A percentile compares a stretch with the other conserved stretches of the same genome.
Evolutionary conservation across 2,888 invertebrate species (phyloP).

Genomic region (Phyllotreta striolata): DNA sequence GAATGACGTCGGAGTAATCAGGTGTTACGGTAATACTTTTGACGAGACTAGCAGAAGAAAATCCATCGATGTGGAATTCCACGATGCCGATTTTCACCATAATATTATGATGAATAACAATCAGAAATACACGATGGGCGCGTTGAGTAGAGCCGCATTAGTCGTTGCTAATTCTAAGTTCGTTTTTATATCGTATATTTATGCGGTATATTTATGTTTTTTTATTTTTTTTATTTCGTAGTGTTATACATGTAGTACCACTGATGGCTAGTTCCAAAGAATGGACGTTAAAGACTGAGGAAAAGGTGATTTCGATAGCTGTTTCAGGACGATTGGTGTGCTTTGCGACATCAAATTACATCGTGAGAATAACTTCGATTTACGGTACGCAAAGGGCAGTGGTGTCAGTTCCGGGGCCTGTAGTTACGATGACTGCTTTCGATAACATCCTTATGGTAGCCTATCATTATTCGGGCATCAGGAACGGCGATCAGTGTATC

Average conservation of each 20-base stretch:
- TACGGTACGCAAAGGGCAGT: constrained; percentile 88
- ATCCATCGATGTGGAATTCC: constrained; percentile 94
- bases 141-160: constrained; percentile 80
- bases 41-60: constrained; percentile 67
- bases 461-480: constrained; percentile 69
- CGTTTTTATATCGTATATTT: constrained; percentile 41
- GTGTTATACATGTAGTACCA: constrained; percentile 79
- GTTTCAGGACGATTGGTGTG: constrained; percentile 80
- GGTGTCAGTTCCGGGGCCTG: constrained; percentile 75
- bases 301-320: constrained; percentile 73
- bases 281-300: constrained; percentile 82
- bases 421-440: constrained; percentile 73
- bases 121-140: constrained; percentile 85
- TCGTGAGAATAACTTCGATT: constrained; percentile 83
- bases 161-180: constrained; percentile 79
- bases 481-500: constrained; percentile 66
- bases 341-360: constrained; percentile 76
- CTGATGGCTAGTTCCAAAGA: constrained; percentile 81
- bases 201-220: not conserved
- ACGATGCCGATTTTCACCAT: constrained; percentile 88
- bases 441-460: constrained; percentile 70
- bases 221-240: constrained; percentile 54
- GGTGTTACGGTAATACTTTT: constrained; percentile 77
- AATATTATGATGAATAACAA: constrained; percentile 89
- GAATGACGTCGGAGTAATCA: constrained; percentile 93